Evolutionary conservation across 2,113 vertebrate species (phyloP), one percentile per base, ranked within the genome.

Genomic region (Sorex fumeus): DNA sequence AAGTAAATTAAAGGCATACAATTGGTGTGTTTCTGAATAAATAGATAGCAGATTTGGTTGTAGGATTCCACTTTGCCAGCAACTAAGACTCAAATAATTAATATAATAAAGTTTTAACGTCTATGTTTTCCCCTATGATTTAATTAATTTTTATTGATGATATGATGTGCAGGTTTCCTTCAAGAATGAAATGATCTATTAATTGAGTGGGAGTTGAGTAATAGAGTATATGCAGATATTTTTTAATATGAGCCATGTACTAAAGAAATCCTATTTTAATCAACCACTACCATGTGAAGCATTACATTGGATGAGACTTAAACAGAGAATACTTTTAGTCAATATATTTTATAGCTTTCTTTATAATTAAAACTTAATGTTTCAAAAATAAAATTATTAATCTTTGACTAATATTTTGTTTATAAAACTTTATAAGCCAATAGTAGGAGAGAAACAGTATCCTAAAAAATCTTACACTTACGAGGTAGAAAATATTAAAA

Each of bases 381-480:
- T 23, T 67, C 6, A 60, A 40, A 45, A 23, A 76, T 3, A 84
- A 78, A 70, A 18, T 81, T 74, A 77, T 78, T 67, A n/a, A n/a
- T n/a, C n/a, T 86, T 13, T 53, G 11, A 6, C 47, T 90, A 43
- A 10, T 53, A 11, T 74, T 27, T 83, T 11, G 67, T 36, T 83
- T 53, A 64, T 86, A 87, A 94, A 83, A 84, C 1, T 1, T 83
- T 72, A 57, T n/a, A 57, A 30, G 28, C 2, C 32, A 16, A 69
- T 21, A 23, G 12, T 78, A 45, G 36, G 3, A 89, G 34, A 87
- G 77, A 93, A 87, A 74, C 84, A 89, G 86, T 88, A 60, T 84
- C 15, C 10, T 79, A n/a, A 28, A 83, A 77, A 78, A 83, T 74
- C 4, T 0, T n/a, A 89, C 23, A 66, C 13, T 69, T 90, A 21